These are phyloP conservation scores for Adineta ricciae DNA, from an alignment of 2,888 invertebrate species.

Conservation along the genomic window DNA sequence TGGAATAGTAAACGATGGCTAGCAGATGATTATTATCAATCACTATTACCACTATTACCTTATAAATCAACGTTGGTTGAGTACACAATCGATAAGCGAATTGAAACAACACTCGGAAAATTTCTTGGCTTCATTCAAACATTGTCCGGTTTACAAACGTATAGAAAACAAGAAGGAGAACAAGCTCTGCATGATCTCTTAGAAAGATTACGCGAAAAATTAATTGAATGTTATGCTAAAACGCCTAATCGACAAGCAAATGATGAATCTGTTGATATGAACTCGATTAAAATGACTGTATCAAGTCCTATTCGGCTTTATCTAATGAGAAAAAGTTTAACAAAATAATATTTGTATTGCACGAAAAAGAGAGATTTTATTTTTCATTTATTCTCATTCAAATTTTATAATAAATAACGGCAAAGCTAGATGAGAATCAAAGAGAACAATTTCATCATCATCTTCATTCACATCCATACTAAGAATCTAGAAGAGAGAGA, in stretches of 20 bases:
- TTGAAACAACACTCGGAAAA: neutral
- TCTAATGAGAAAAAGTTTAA: neutral
- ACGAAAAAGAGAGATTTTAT: neutral
- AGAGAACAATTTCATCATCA: neutral
- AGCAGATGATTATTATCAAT: neutral
- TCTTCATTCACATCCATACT: neutral
- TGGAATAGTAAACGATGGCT: neutral
- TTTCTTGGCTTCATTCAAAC: neutral
- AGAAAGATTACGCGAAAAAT: neutral
- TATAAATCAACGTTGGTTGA: neutral
- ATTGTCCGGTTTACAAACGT: neutral
- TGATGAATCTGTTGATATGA: neutral
- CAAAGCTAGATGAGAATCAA: neutral
- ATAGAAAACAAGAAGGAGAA: neutral
- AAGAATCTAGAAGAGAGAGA: neutral
- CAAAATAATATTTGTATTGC: neutral
- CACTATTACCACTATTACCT: neutral
- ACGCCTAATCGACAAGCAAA: neutral
- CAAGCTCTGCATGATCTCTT: neutral
- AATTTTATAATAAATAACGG: slow-evolving; percentile 8
- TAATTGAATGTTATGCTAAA: neutral
- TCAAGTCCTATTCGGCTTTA: neutral
- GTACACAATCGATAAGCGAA: neutral
- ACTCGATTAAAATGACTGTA: neutral
- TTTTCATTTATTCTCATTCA: neutral